Conservation (phyloP, 2,797 vertebrate genomes). For the Smutsia gigantea region DNA sequence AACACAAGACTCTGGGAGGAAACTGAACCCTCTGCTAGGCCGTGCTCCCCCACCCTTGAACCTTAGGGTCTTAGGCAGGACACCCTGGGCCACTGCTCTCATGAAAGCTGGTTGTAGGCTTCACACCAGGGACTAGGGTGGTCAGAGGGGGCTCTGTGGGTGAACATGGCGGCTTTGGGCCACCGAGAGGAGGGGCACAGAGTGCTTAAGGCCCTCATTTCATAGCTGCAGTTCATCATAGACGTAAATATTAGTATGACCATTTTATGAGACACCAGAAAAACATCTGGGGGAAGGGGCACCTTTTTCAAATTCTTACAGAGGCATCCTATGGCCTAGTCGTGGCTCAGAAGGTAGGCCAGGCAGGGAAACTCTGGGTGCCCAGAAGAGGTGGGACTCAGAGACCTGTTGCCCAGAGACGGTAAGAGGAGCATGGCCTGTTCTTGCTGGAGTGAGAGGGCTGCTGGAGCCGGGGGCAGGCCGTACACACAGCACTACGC, state of each 20-base stretch:
- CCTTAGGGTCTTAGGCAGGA: not conserved
- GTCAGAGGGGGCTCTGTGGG: not conserved
- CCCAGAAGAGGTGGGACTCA: not conserved
- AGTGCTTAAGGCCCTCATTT: not conserved
- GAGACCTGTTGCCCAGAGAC: not conserved
- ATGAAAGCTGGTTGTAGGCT: not conserved
- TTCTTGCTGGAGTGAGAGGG: not conserved
- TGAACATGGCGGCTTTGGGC: not conserved
- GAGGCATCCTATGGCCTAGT: not conserved
- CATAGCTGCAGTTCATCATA: not conserved
- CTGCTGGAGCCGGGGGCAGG: not conserved
- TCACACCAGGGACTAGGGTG: not conserved
- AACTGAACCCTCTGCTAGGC: not conserved
- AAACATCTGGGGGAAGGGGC: not conserved
- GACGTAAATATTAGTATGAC: too few species aligned
- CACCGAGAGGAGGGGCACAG: not conserved
- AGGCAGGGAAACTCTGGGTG: not conserved
- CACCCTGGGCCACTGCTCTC: not conserved
- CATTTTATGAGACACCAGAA: not conserved
- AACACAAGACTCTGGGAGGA: not conserved
- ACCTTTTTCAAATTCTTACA: not conserved
- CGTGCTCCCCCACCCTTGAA: rapidly evolving
- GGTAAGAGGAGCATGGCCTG: rapidly evolving
- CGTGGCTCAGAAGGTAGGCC: too few species aligned
- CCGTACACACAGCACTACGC: rapidly evolving